A percentile compares a stretch with the other conserved stretches of the same genome.
These are phyloP conservation scores for Hemichromis elongatus DNA, from an alignment of 2,113 vertebrate species.

Conservation along the genomic window DNA sequence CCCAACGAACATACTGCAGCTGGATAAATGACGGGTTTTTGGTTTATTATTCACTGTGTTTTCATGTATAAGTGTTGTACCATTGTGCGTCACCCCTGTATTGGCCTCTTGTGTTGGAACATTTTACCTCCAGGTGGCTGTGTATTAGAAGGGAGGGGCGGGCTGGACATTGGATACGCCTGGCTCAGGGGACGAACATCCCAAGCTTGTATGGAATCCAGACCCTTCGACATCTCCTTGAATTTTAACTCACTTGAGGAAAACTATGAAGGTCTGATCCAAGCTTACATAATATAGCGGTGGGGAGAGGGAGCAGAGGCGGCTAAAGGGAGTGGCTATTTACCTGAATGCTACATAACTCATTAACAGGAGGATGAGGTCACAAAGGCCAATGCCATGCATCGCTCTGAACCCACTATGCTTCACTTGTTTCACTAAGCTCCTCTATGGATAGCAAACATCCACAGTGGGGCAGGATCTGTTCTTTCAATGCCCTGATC, in stretches of 20 bases:
- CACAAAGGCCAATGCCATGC: background rate
- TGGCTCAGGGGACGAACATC: conserved; percentile 24
- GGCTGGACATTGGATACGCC: conserved; percentile 33
- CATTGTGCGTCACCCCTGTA: background rate
- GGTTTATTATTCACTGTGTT: background rate
- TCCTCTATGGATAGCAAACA: background rate
- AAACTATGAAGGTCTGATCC: background rate
- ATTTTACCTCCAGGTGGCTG: background rate
- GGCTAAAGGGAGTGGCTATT: background rate
- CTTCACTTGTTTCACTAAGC: background rate
- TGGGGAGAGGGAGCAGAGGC: background rate
- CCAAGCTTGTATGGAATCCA: conserved; percentile 30
- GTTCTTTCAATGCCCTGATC: conserved; percentile 11
- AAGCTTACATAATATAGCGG: background rate
- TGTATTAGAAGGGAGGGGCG: background rate
- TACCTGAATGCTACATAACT: background rate
- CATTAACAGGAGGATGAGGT: background rate
- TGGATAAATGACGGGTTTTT: background rate
- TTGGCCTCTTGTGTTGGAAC: conserved; percentile 9
- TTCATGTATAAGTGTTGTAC: background rate
- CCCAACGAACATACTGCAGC: background rate
- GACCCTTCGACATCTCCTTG: conserved; percentile 13
- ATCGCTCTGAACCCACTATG: background rate
- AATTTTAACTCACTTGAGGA: conserved; percentile 36
- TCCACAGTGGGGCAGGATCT: background rate